These are phyloP conservation scores for Bryconaethiops microstoma DNA, from an alignment of 2,797 vertebrate species.

Conservation along the genomic window DNA sequence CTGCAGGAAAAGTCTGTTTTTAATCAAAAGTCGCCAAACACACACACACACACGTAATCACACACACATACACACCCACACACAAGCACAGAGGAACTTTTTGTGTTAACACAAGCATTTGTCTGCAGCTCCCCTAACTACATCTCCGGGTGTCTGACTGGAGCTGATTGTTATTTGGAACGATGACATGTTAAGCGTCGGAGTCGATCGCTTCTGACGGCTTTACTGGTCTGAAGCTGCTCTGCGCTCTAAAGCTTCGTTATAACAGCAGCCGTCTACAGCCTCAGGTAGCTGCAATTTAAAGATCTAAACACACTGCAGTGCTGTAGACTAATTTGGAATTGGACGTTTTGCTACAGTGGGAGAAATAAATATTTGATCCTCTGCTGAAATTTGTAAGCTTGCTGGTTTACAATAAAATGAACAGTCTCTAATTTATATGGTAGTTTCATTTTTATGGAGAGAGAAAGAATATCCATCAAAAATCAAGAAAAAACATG, in stretches of 20 bases:
- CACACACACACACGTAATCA: neutral
- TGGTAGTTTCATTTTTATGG: no score
- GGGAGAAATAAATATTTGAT: no score
- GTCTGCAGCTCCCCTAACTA: neutral
- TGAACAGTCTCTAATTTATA: no score
- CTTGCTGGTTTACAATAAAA: no score
- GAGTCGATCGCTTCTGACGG: neutral
- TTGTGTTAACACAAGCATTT: neutral
- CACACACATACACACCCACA: neutral
- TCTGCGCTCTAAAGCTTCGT: neutral
- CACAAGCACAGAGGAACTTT: constrained; percentile 2
- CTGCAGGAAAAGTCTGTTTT: constrained; percentile 41
- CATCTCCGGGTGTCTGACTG: neutral
- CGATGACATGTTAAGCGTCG: neutral
- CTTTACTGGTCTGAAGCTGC: neutral
- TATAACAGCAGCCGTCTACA: neutral
- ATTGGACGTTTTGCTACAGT: no score
- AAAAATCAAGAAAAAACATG: no score
- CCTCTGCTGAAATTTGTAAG: no score
- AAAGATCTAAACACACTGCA: neutral
- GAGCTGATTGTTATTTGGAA: neutral
- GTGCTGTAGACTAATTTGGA: neutral
- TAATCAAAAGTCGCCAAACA: constrained; percentile 32
- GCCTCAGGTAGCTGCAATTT: neutral
- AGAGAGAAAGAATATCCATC: no score